phyloP scores from a whole-genome alignment of 2,888 invertebrate species.

The Netelia inedita region DNA sequence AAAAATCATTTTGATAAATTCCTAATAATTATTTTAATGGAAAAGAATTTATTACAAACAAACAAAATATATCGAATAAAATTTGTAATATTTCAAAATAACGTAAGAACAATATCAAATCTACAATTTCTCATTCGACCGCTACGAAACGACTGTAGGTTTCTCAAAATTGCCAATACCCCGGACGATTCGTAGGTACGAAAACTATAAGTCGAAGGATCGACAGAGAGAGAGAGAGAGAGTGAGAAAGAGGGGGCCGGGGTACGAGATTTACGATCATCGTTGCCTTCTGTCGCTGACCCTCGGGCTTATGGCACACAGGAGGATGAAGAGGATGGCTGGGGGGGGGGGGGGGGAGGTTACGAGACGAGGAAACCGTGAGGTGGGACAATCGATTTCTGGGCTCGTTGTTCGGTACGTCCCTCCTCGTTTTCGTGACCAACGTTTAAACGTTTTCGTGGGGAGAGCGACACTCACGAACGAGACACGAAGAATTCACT shows the following conservation, averaged over 20 bases:
- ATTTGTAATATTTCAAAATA: too few relatives aligned
- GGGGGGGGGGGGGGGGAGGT: not conserved
- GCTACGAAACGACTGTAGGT: too few relatives aligned
- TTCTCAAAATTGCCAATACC: too few relatives aligned
- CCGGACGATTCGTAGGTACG: too few relatives aligned
- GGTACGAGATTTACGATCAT: conserved; percentile 61
- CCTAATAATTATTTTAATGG: too few relatives aligned
- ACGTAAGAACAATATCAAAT: too few relatives aligned
- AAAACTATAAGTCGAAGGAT: too few relatives aligned
- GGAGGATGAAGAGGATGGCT: not conserved
- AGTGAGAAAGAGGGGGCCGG: not conserved
- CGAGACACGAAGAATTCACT: not conserved
- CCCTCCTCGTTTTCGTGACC: not conserved
- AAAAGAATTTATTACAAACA: too few relatives aligned
- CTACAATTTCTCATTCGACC: too few relatives aligned
- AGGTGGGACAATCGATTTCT: conserved; percentile 63
- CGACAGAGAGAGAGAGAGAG: too few relatives aligned
- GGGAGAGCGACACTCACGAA: not conserved
- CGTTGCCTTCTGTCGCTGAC: conserved; percentile 60
- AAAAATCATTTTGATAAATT: too few relatives aligned
- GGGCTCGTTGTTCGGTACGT: conserved; percentile 21
- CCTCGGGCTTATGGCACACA: conserved; percentile 33
- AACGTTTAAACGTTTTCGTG: not conserved
- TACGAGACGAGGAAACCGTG: conserved; percentile 13
- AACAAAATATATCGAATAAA: too few relatives aligned